Percentiles rank a stretch among this genome's conserved stretches.
phyloP scores from a whole-genome alignment of 2,113 vertebrate species.

The Laticauda colubrina region DNA sequence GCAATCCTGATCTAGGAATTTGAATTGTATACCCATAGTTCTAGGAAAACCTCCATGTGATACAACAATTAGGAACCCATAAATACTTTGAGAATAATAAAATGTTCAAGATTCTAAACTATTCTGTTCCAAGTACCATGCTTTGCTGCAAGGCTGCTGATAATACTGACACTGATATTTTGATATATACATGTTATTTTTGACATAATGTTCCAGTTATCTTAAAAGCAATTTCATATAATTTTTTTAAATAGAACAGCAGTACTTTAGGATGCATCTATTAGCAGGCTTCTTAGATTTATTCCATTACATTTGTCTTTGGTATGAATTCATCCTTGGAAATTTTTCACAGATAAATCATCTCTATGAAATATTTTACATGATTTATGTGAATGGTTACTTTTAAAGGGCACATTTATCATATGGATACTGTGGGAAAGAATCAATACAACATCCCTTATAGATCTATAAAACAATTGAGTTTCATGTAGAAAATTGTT shows the following conservation, averaged over 20 bases:
- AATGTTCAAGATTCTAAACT: constrained; percentile 37
- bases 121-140: constrained; percentile 22
- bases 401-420: background rate
- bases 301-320: background rate
- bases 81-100: constrained; percentile 45
- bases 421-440: background rate
- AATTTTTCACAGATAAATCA: background rate
- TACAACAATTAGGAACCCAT: constrained; percentile 19
- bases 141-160: constrained; percentile 39
- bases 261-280: background rate
- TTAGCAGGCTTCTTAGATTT: background rate
- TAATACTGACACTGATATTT: background rate
- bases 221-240: background rate
- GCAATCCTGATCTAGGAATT: background rate
- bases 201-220: background rate
- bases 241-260: background rate
- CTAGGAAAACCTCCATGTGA: constrained; percentile 1
- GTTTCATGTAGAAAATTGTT: constrained; percentile 3
- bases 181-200: background rate
- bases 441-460: constrained; percentile 2
- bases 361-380: background rate
- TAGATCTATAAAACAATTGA: constrained; percentile 21
- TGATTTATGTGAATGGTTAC: background rate
- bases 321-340: background rate
- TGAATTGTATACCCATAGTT: constrained; percentile 30